These are phyloP conservation scores for Macroglossus sobrinus DNA, from an alignment of 2,113 vertebrate species.

Conservation along the genomic window DNA sequence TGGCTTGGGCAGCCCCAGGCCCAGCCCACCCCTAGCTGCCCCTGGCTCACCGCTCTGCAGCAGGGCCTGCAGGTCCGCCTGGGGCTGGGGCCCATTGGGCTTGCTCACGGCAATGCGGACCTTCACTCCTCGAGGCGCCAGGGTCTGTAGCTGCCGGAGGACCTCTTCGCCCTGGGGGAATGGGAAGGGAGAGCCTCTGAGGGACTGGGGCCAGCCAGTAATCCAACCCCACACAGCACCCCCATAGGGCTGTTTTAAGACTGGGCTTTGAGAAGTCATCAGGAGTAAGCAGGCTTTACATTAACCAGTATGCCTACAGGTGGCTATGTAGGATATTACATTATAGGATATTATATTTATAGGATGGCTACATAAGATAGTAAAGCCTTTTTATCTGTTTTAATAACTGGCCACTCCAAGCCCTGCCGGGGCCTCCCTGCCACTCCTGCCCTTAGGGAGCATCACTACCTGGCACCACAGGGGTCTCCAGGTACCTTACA, in stretches of 20 bases:
- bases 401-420: not conserved
- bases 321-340: not conserved
- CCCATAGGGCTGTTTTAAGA: not conserved
- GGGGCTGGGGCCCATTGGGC: conserved; percentile 35
- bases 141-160: conserved; percentile 79
- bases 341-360: not conserved
- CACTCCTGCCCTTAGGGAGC: not conserved
- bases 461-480: not conserved
- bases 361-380: not conserved
- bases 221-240: not conserved
- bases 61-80: conserved; percentile 82
- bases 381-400: not conserved
- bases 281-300: not conserved
- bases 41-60: conserved; percentile 82
- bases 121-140: conserved; percentile 77
- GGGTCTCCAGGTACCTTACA: not conserved
- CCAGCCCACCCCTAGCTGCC: rapidly evolving
- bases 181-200: not conserved
- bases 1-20: rapidly evolving
- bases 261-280: not conserved
- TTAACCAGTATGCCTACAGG: too few species aligned
- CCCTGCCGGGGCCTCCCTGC: not conserved
- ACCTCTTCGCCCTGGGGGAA: conserved; percentile 85
- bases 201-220: not conserved
- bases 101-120: conserved; percentile 88